These are phyloP conservation scores for Melanchra persicariae DNA, from an alignment of 2,888 invertebrate genomes.

Conservation along the genomic window DNA sequence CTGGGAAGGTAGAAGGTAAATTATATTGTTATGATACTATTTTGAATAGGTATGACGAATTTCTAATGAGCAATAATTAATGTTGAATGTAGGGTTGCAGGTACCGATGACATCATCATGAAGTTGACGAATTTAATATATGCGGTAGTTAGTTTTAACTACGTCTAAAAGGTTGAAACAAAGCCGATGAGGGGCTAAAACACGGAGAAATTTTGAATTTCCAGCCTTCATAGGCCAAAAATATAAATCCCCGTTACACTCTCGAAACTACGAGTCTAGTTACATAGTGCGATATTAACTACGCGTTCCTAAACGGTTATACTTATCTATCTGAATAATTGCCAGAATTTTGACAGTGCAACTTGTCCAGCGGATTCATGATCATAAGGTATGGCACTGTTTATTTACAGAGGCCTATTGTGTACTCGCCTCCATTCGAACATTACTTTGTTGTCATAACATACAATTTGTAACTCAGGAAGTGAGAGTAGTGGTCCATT, in stretches of 20 bases:
- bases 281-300: not conserved
- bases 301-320: not conserved
- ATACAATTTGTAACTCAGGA: constrained; percentile 45
- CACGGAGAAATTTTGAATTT: not conserved
- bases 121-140: too few relatives aligned
- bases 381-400: not conserved
- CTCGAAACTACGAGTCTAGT: not conserved
- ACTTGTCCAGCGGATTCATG: constrained; percentile 3
- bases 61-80: too few relatives aligned
- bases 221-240: not conserved
- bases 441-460: constrained; percentile 52
- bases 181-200: too few relatives aligned
- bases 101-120: too few relatives aligned
- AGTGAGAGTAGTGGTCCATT: constrained; percentile 56
- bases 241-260: not conserved
- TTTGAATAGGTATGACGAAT: too few relatives aligned
- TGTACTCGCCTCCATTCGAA: constrained; percentile 24
- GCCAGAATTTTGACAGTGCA: not conserved
- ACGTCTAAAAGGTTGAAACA: not conserved
- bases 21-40: too few relatives aligned
- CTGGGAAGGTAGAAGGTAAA: too few relatives aligned
- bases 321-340: not conserved
- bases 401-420: constrained; percentile 36
- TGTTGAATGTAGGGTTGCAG: too few relatives aligned
- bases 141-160: not conserved